Conservation (phyloP, 1,140 invertebrate species). For the Penaeus vannamei region DNA sequence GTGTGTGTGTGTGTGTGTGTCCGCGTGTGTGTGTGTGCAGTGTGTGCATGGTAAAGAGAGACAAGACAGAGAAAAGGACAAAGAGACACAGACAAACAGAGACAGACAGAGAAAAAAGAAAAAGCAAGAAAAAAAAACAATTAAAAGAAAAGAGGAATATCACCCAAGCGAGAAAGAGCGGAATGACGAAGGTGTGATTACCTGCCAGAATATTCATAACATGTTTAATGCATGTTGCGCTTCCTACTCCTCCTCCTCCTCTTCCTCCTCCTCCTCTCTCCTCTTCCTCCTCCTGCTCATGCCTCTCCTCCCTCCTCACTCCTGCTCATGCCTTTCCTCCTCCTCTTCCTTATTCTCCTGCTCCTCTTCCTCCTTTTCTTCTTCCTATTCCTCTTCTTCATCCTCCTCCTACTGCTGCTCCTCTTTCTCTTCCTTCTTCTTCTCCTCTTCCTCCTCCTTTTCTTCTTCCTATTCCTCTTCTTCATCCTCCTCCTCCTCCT, state of each 20-base stretch:
- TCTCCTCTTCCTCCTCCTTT: background rate
- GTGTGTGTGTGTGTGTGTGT: conserved; percentile 4
- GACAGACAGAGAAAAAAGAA: too few relatives aligned
- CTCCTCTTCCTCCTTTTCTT: background rate
- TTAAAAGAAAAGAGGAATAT: too few relatives aligned
- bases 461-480: background rate
- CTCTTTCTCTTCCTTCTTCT: background rate
- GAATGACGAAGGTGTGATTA: too few relatives aligned
- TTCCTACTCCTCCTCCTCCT: too few relatives aligned
- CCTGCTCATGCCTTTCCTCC: background rate
- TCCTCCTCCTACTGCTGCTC: background rate
- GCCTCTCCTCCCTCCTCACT: too few relatives aligned
- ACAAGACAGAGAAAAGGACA: too few relatives aligned
- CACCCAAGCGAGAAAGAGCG: too few relatives aligned
- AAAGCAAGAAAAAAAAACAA: too few relatives aligned
- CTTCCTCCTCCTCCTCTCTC: background rate
- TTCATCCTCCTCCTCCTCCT: background rate
- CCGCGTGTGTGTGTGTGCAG: background rate
- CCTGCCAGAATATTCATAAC: too few relatives aligned
- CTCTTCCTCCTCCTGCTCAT: background rate
- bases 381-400: background rate
- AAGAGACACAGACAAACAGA: too few relatives aligned
- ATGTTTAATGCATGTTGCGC: too few relatives aligned
- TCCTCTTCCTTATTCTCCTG: background rate
- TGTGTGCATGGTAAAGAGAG: too few relatives aligned